Percentiles rank a stretch among this genome's conserved stretches.
Conservation (phyloP, 1,140 invertebrate genomes). For the Papilio polyxenes region DNA sequence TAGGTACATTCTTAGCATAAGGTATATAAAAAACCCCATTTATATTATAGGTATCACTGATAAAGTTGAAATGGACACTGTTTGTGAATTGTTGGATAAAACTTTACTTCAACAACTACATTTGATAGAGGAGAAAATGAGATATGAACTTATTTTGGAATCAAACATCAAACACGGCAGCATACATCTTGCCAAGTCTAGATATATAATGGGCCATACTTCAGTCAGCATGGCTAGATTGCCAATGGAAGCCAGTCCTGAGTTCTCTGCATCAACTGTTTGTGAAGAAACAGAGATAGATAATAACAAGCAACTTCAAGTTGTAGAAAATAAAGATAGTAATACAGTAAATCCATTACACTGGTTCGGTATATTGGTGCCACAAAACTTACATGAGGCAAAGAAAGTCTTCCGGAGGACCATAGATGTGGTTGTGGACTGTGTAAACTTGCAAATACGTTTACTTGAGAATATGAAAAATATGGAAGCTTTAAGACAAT, state of each 20-base stretch:
- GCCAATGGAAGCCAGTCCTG: constrained; percentile 82
- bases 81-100: constrained; percentile 83
- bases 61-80: constrained; percentile 44
- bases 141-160: constrained; percentile 84
- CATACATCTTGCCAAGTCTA: constrained; percentile 86
- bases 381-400: constrained; percentile 85
- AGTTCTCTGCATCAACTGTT: constrained; percentile 81
- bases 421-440: constrained; percentile 82
- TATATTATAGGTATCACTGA: constrained; percentile 43
- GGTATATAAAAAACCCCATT: not conserved
- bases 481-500: constrained; percentile 71
- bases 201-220: constrained; percentile 87
- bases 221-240: constrained; percentile 84
- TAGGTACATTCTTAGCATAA: no score
- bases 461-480: constrained; percentile 74
- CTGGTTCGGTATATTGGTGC: constrained; percentile 89
- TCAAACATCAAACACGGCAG: constrained; percentile 83
- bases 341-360: constrained; percentile 83
- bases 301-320: constrained; percentile 66
- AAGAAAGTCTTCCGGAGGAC: constrained; percentile 85
- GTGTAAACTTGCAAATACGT: constrained; percentile 84
- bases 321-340: constrained; percentile 70
- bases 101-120: constrained; percentile 83
- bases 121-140: constrained; percentile 86
- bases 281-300: constrained; percentile 68